Percentiles rank a stretch among this genome's conserved stretches.
Evolutionary conservation across 2,888 invertebrate genomes (phyloP).

Genomic region (Ligdia adustata): DNA sequence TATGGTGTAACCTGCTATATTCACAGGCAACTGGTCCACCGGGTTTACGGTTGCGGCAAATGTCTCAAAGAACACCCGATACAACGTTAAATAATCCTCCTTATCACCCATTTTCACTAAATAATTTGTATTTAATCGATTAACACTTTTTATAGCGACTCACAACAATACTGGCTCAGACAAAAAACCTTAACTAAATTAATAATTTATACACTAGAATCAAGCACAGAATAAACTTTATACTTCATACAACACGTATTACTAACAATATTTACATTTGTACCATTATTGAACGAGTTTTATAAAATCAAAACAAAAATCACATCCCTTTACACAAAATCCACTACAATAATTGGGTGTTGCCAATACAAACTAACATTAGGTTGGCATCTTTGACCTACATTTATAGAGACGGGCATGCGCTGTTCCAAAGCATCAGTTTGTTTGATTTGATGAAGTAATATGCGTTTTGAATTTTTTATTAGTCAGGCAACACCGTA

Average conservation of each 20-base stretch:
- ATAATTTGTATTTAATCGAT: constrained; percentile 53
- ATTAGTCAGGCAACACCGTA: no score
- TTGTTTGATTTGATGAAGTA: background rate
- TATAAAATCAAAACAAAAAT: constrained; percentile 67
- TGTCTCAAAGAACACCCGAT: constrained; percentile 88
- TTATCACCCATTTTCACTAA: constrained; percentile 79
- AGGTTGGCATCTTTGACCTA: background rate
- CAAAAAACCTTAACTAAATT: constrained; percentile 34
- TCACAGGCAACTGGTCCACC: constrained; percentile 89
- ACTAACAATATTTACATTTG: constrained; percentile 34
- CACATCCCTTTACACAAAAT: constrained; percentile 55
- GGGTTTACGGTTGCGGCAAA: constrained; percentile 88
- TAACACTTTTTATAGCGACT: constrained; percentile 36
- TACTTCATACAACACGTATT: constrained; percentile 40
- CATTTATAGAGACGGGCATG: background rate
- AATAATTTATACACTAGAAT: constrained; percentile 31
- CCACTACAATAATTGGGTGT: constrained; percentile 18
- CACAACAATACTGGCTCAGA: constrained; percentile 35
- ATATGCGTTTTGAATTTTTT: no score
- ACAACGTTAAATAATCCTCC: constrained; percentile 88
- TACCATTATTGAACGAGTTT: constrained; percentile 29
- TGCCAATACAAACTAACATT: constrained; percentile 19
- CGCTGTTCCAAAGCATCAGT: no score
- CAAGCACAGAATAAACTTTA: constrained; percentile 42
- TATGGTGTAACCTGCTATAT: constrained; percentile 87